Evolutionary conservation across 2,888 invertebrate genomes (phyloP).

Genomic region (Mamestra brassicae): DNA sequence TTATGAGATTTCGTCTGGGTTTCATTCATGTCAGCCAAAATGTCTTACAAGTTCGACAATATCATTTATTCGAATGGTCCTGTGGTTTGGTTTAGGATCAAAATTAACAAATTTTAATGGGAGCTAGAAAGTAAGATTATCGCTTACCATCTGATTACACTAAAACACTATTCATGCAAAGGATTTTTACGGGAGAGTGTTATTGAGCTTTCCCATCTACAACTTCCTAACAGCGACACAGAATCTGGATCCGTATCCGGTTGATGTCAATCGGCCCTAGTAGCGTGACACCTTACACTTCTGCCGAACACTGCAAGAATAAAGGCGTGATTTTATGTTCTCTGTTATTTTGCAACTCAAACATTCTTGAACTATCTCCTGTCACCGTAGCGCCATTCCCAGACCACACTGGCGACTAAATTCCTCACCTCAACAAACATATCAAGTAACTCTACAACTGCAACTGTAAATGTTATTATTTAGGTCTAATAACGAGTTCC

Average conservation of each 20-base stretch:
- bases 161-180: no score
- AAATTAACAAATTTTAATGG: no score
- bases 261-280: no score
- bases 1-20: background rate
- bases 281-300: background rate
- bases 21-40: background rate
- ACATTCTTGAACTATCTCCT: background rate
- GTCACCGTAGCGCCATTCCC: constrained; percentile 1
- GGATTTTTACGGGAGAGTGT: no score
- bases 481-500: constrained; percentile 56
- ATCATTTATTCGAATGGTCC: background rate
- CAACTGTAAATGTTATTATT: constrained; percentile 44
- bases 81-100: background rate
- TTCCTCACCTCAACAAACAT: constrained; percentile 24
- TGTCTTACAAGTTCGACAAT: background rate
- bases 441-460: constrained; percentile 42
- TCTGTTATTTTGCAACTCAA: background rate
- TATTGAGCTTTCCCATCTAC: no score
- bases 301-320: background rate
- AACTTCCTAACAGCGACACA: no score
- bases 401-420: constrained; percentile 40
- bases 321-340: background rate
- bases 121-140: background rate
- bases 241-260: no score
- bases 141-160: background rate